phyloP scores from a whole-genome alignment of 2,888 invertebrate species.

The Lycaena phlaeas region DNA sequence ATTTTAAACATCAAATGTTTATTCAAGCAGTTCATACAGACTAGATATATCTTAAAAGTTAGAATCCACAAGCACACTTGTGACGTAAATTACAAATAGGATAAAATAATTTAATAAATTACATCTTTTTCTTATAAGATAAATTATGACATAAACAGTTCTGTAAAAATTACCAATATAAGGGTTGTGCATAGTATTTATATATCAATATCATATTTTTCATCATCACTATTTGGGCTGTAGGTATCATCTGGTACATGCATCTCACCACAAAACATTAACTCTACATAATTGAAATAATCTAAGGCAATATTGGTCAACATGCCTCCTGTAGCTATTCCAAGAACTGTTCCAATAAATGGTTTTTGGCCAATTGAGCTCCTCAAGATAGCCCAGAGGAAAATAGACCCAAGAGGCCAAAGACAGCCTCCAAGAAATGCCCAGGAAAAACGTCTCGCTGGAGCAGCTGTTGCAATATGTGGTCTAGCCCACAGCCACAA shows the following conservation, averaged over 20 bases:
- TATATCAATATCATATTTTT: slow-evolving; percentile 67
- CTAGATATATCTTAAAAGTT: neutral
- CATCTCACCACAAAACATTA: slow-evolving; percentile 69
- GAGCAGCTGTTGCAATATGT: slow-evolving; percentile 79
- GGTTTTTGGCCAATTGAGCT: slow-evolving; percentile 83
- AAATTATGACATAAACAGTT: neutral
- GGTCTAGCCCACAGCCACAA: slow-evolving; percentile 87
- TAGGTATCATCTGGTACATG: slow-evolving; percentile 57
- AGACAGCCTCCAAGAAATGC: slow-evolving; percentile 84
- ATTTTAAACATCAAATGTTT: slow-evolving; percentile 2
- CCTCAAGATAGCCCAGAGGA: slow-evolving; percentile 90
- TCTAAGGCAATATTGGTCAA: slow-evolving; percentile 76
- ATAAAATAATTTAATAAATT: neutral
- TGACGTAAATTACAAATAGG: neutral
- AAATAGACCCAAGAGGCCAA: slow-evolving; percentile 91
- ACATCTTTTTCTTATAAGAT: neutral
- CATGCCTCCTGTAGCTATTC: slow-evolving; percentile 79
- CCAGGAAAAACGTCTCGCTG: slow-evolving; percentile 76
- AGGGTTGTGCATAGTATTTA: slow-evolving; percentile 22
- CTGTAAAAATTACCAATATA: neutral
- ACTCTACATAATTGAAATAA: slow-evolving; percentile 77
- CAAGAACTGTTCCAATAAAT: slow-evolving; percentile 76
- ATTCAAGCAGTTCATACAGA: slow-evolving; percentile 1
- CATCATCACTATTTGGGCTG: slow-evolving; percentile 66
- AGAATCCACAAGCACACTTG: slow-evolving; percentile 1